A percentile compares a stretch with the other conserved stretches of the same genome.
Evolutionary conservation across 2,113 vertebrate species (phyloP).

Genomic region (Eptesicus fuscus): DNA sequence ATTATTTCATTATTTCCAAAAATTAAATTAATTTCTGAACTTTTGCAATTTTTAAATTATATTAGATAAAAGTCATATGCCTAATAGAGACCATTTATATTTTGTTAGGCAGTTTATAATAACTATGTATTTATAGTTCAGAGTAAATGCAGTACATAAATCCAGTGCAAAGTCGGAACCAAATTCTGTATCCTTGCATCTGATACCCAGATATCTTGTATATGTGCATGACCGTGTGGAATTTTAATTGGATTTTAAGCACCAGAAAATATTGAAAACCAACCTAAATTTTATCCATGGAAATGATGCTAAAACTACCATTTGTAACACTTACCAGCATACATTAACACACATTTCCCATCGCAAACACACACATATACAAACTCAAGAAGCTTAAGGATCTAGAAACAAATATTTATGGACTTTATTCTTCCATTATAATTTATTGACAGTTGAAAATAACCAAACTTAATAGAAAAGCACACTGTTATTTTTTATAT

Average conservation of each 20-base stretch:
- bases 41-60: not conserved
- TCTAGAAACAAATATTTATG: constrained; percentile 36
- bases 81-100: not conserved
- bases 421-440: not conserved
- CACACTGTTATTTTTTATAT: constrained; percentile 26
- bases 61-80: not conserved
- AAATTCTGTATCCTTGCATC: not conserved
- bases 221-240: not conserved
- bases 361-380: not conserved
- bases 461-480: constrained; percentile 38
- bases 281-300: not conserved
- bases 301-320: not conserved
- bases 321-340: not conserved
- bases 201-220: not conserved
- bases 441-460: constrained; percentile 54
- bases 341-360: not conserved
- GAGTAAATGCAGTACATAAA: not conserved
- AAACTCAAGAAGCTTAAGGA: not conserved
- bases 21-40: not conserved
- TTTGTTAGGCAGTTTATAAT: not conserved
- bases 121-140: not conserved
- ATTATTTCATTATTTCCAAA: not conserved
- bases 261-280: not conserved
- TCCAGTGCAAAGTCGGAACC: not conserved
- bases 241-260: constrained; percentile 11